Evolutionary conservation across 2,888 invertebrate species (phyloP).

Genomic region (Coleophora flavipennella): DNA sequence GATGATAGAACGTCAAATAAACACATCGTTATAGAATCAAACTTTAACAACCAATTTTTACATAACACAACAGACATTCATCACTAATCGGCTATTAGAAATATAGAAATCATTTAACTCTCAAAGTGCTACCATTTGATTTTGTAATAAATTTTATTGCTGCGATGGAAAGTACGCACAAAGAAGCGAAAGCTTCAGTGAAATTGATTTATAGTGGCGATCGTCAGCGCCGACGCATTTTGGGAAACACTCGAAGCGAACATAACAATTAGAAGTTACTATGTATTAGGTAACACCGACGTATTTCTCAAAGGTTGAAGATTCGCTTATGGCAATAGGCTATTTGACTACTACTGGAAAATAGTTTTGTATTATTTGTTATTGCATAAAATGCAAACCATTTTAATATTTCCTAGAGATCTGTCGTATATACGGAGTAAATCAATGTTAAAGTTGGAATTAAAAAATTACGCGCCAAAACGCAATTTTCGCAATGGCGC

Average conservation of each 20-base stretch:
- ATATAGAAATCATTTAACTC: slow-evolving; percentile 42
- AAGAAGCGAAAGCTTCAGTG: slow-evolving; percentile 65
- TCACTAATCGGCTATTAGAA: slow-evolving; percentile 36
- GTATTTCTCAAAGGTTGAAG: slow-evolving; percentile 26
- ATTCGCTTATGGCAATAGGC: too few species aligned
- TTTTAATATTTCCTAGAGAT: too few species aligned
- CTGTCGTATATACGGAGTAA: too few species aligned
- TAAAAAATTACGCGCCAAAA: too few species aligned
- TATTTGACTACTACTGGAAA: neutral
- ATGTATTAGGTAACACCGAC: slow-evolving; percentile 51
- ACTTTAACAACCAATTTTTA: slow-evolving; percentile 31
- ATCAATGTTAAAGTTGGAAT: too few species aligned
- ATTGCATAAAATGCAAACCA: too few species aligned
- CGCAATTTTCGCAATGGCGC: too few species aligned
- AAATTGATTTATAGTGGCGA: slow-evolving; percentile 63
- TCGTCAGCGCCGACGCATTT: slow-evolving; percentile 35
- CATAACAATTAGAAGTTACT: slow-evolving; percentile 61
- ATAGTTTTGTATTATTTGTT: too few species aligned
- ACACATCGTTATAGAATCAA: slow-evolving; percentile 4
- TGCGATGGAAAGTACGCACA: slow-evolving; percentile 69
- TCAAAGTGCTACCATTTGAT: slow-evolving; percentile 56
- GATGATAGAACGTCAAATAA: neutral
- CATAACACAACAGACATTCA: slow-evolving; percentile 18
- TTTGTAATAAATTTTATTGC: slow-evolving; percentile 40
- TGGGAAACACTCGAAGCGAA: slow-evolving; percentile 63